These are phyloP conservation scores for Copidosoma floridanum DNA, from an alignment of 1,140 invertebrate species.

Conservation along the genomic window DNA sequence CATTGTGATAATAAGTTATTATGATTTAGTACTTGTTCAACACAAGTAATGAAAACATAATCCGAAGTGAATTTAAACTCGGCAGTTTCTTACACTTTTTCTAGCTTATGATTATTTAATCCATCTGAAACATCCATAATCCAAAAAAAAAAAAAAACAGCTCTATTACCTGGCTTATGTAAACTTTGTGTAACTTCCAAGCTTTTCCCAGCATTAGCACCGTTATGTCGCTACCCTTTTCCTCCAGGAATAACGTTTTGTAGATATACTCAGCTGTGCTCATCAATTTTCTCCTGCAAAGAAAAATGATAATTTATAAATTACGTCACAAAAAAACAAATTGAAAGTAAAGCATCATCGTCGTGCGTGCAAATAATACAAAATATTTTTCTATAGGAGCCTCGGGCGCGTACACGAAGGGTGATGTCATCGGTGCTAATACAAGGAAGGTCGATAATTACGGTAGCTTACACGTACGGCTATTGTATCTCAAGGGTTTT, in stretches of 20 bases:
- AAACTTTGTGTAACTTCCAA: constrained; percentile 78
- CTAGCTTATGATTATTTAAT: too few species aligned
- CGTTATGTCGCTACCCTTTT: constrained; percentile 74
- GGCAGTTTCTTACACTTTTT: too few species aligned
- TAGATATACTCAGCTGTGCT: constrained; percentile 79
- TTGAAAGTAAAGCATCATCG: background rate
- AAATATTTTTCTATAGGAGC: background rate
- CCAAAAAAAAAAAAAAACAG: background rate
- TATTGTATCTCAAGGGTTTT: background rate
- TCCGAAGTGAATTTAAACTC: too few species aligned
- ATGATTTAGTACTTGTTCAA: too few species aligned
- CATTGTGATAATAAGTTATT: background rate
- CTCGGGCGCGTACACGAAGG: background rate
- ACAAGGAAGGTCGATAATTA: constrained; percentile 4
- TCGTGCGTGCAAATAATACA: background rate
- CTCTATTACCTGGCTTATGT: constrained; percentile 65
- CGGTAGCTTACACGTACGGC: background rate
- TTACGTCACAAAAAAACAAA: constrained; percentile 15
- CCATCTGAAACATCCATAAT: too few species aligned
- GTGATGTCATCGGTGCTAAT: constrained; percentile 35
- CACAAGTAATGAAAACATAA: too few species aligned
- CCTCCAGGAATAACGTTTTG: constrained; percentile 74
- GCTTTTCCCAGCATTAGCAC: constrained; percentile 70
- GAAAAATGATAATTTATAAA: constrained; percentile 20
- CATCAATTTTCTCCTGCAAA: constrained; percentile 68